A percentile compares a stretch with the other conserved stretches of the same genome.
Evolutionary conservation across 2,113 vertebrate genomes (phyloP).

Genomic region (Melanotaenia duboulayi): DNA sequence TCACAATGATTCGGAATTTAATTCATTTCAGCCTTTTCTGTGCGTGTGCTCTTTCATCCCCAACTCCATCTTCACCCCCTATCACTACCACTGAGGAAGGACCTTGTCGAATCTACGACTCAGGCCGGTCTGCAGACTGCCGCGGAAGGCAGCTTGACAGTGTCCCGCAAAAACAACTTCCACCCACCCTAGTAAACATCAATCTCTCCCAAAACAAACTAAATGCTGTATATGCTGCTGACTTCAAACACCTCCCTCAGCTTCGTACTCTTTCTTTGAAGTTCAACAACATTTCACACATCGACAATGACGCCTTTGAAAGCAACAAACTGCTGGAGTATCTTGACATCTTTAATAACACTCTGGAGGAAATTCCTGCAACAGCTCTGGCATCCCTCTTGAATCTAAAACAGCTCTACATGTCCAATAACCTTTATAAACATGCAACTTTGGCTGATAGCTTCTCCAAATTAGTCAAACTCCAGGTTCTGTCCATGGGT

Average conservation of each 20-base stretch:
- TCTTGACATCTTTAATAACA: conserved; percentile 87
- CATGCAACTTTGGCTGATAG: conserved; percentile 52
- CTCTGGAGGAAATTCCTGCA: conserved; percentile 79
- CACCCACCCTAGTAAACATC: conserved; percentile 66
- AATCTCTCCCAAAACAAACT: conserved; percentile 87
- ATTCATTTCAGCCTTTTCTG: conserved; percentile 53
- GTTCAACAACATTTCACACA: conserved; percentile 84
- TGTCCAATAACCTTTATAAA: conserved; percentile 88
- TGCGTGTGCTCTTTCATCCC: conserved; percentile 40
- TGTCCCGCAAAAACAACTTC: conserved; percentile 79
- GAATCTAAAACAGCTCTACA: conserved; percentile 71
- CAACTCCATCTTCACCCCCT: conserved; percentile 15
- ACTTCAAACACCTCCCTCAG: conserved; percentile 69
- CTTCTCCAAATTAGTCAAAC: conserved; percentile 73
- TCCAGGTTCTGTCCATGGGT: conserved; percentile 82
- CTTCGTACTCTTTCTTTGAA: conserved; percentile 75
- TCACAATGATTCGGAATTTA: conserved; percentile 54
- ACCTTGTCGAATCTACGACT: conserved; percentile 63
- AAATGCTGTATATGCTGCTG: conserved; percentile 41
- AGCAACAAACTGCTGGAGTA: conserved; percentile 77
- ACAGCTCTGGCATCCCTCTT: conserved; percentile 71
- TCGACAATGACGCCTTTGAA: conserved; percentile 78
- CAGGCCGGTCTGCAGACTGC: conserved; percentile 77
- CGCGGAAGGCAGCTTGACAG: conserved; percentile 67
- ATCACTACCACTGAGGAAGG: neutral